phyloP scores from a whole-genome alignment of 1,140 invertebrate species.

The Drosophila pallidifrons region DNA sequence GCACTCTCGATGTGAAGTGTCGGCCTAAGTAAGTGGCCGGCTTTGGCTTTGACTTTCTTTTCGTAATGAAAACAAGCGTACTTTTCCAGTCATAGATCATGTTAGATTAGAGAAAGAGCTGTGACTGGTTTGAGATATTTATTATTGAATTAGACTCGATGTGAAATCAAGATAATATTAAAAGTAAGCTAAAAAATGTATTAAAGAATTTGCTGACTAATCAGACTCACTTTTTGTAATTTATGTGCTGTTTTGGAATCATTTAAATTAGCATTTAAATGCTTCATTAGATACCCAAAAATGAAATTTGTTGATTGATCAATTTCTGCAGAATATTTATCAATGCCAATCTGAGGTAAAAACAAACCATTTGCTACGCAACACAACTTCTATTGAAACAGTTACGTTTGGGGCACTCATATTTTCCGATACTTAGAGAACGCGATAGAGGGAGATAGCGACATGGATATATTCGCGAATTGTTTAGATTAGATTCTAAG shows the following conservation, averaged over 20 bases:
- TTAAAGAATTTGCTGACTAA: no score
- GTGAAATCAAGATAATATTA: neutral
- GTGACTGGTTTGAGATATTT: neutral
- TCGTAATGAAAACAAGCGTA: slow-evolving; percentile 23
- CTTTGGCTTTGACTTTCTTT: slow-evolving; percentile 61
- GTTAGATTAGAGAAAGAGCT: slow-evolving; percentile 12
- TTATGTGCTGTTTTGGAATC: neutral
- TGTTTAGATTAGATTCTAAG: slow-evolving; percentile 48
- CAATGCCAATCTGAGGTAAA: slow-evolving; percentile 49
- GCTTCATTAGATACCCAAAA: neutral
- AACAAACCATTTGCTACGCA: slow-evolving; percentile 63
- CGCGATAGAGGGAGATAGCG: neutral
- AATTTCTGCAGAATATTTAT: slow-evolving; percentile 62
- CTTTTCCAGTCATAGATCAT: slow-evolving; percentile 11
- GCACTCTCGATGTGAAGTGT: slow-evolving; percentile 21
- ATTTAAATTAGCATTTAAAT: slow-evolving; percentile 14
- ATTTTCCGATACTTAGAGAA: slow-evolving; percentile 6
- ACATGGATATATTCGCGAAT: neutral
- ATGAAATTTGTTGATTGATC: slow-evolving; percentile 48
- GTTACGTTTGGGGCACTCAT: slow-evolving; percentile 10
- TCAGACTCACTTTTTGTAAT: neutral
- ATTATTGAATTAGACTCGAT: neutral
- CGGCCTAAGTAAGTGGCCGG: slow-evolving; percentile 38
- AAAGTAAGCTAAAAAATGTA: no score
- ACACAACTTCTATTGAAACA: slow-evolving; percentile 44